A percentile compares a stretch with the other conserved stretches of the same genome.
Evolutionary conservation across 2,113 vertebrate genomes (phyloP).

Genomic region (Mungos mungo): DNA sequence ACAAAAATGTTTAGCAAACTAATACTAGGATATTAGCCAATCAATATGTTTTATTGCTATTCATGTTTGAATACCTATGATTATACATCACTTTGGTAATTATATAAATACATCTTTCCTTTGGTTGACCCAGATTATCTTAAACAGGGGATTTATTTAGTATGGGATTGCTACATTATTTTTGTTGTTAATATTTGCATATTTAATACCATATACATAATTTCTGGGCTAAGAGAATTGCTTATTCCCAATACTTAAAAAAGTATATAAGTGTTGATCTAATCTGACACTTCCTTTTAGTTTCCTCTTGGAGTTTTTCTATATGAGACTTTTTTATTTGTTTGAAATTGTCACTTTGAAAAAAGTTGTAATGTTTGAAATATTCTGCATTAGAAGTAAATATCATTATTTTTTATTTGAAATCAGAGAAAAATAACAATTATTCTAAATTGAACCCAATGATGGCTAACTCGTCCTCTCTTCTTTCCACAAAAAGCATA

Average conservation of each 20-base stretch:
- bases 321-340: background rate
- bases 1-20: background rate
- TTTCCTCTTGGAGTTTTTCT: background rate
- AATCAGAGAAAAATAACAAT: background rate
- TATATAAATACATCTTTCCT: background rate
- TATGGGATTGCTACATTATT: background rate
- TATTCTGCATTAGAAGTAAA: slow-evolving; percentile 12
- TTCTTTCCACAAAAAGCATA: background rate
- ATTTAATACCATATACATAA: background rate
- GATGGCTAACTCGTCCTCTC: background rate
- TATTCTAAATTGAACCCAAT: background rate
- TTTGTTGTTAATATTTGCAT: background rate
- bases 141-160: background rate
- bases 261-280: background rate
- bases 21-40: background rate
- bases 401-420: slow-evolving; percentile 23
- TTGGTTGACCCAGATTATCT: background rate
- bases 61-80: background rate
- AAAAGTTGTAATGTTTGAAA: background rate
- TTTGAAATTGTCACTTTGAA: background rate
- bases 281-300: background rate
- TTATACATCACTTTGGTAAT: background rate
- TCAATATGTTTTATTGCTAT: background rate
- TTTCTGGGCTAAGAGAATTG: background rate
- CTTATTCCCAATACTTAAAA: background rate